A percentile compares a stretch with the other conserved stretches of the same genome.
phyloP scores from a whole-genome alignment of 2,888 invertebrate species.

The Agrochola circellaris region DNA sequence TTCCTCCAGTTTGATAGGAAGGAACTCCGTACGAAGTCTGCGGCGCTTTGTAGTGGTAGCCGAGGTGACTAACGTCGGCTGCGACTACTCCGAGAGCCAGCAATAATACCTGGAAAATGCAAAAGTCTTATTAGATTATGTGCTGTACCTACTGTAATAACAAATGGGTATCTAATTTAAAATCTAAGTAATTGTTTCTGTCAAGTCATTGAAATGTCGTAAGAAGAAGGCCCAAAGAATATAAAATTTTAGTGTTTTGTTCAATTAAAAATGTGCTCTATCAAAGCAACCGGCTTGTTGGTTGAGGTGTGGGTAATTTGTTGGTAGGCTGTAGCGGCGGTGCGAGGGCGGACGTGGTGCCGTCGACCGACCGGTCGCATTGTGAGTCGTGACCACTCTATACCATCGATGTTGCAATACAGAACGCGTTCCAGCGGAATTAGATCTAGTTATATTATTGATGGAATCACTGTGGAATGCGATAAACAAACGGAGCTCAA shows the following conservation, averaged over 20 bases:
- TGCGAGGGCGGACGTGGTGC: slow-evolving; percentile 14
- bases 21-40: slow-evolving; percentile 85
- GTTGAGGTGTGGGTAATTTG: slow-evolving; percentile 26
- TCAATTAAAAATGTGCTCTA: slow-evolving; percentile 4
- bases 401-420: slow-evolving; percentile 69
- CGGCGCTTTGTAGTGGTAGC: slow-evolving; percentile 85
- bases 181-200: neutral
- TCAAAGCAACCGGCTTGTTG: slow-evolving; percentile 20
- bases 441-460: slow-evolving; percentile 66
- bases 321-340: slow-evolving; percentile 7
- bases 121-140: slow-evolving; percentile 50
- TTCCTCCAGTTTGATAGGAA: slow-evolving; percentile 73
- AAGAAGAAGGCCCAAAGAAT: neutral
- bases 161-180: slow-evolving; percentile 1
- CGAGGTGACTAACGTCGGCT: slow-evolving; percentile 80
- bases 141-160: neutral
- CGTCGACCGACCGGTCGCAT: slow-evolving; percentile 57
- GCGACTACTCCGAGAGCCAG: slow-evolving; percentile 76
- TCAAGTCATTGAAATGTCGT: neutral
- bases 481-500: slow-evolving; percentile 40
- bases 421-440: slow-evolving; percentile 68
- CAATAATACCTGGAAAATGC: slow-evolving; percentile 79
- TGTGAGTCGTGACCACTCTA: slow-evolving; percentile 32
- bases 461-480: slow-evolving; percentile 57
- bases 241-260: neutral